Evolutionary conservation across 1,140 invertebrate species (phyloP).

Genomic region (Berghia stephanieae): DNA sequence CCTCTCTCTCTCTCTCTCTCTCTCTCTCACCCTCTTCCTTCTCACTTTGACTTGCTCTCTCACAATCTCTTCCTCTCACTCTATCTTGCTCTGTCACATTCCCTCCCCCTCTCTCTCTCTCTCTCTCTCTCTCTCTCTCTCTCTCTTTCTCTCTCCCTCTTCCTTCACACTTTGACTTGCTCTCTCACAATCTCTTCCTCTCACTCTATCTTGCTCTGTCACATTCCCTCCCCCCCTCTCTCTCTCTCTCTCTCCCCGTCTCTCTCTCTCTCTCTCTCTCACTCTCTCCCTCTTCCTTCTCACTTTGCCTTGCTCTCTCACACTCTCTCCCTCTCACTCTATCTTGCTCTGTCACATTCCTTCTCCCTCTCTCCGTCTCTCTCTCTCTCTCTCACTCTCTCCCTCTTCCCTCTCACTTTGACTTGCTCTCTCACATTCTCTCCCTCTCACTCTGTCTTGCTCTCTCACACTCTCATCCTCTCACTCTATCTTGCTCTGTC

Average conservation of each 20-base stretch:
- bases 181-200: constrained; percentile 12
- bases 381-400: constrained; percentile 11
- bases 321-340: constrained; percentile 9
- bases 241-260: too few relatives aligned
- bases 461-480: too few relatives aligned
- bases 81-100: neutral
- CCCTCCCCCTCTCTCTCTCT: neutral
- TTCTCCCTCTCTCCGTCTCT: constrained; percentile 4
- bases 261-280: too few relatives aligned
- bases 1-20: constrained; percentile 18
- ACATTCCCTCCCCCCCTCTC: constrained; percentile 3
- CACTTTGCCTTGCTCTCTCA: too few relatives aligned
- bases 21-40: constrained; percentile 10
- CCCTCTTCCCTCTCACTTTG: neutral
- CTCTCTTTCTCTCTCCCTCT: neutral
- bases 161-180: neutral
- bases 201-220: too few relatives aligned
- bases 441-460: too few relatives aligned
- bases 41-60: constrained; percentile 2
- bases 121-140: constrained; percentile 19
- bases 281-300: constrained; percentile 11
- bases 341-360: neutral
- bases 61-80: constrained; percentile 9
- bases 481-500: too few relatives aligned
- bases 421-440: neutral